Evolutionary conservation across 2,888 invertebrate genomes (phyloP), one percentile per base, ranked within the genome.

Genomic region (Macroteleia sp.): DNA sequence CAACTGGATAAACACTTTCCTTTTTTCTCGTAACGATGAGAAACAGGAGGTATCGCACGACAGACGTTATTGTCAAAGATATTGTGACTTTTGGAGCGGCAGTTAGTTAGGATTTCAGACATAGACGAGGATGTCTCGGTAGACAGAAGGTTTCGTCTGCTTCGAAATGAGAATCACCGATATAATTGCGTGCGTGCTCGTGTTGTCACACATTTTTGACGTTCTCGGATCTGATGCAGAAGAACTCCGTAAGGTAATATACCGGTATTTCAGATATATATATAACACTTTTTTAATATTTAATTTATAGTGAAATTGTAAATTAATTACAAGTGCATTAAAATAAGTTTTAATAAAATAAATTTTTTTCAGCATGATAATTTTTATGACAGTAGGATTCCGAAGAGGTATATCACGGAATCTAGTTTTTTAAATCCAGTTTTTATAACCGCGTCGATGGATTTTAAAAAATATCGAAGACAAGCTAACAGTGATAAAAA

Each of bases 11-110:
- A 28, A n/a, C n/a, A n/a, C n/a, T n/a, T n/a, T n/a, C n/a, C 22
- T 30, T 25, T 30, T 32, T 42, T 34, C 19, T 8, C 30, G 10
- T 46, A 54, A 56, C 25, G 56, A 67, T 34, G 46, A 36, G 20
- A 56, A 48, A 41, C 41, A 48, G 41, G 56, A 56, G 62, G 56
- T 48, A 41, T 41, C 30, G 42, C 34, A 44, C 34, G 42, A 22
- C 6, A 28, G 22, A 62, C 56, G 32, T 30, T 62, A 62, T 71
- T 71, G 71, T 71, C 61, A 62, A 62, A 39, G 70, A 28, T 71
- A 57, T 48, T 62, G 71, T 62, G 62, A 73, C 48, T 73, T 73
- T 61, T 57, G 41, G 73, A 50, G 57, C 57, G 34, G 57, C 39
- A 41, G 36, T 62, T 19, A 71, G 71, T 62, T 71, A 48, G 44